A percentile compares a stretch with the other conserved stretches of the same genome.
Evolutionary conservation across 2,797 vertebrate genomes (phyloP).

Genomic region (Platyrinchus mystaceus): DNA sequence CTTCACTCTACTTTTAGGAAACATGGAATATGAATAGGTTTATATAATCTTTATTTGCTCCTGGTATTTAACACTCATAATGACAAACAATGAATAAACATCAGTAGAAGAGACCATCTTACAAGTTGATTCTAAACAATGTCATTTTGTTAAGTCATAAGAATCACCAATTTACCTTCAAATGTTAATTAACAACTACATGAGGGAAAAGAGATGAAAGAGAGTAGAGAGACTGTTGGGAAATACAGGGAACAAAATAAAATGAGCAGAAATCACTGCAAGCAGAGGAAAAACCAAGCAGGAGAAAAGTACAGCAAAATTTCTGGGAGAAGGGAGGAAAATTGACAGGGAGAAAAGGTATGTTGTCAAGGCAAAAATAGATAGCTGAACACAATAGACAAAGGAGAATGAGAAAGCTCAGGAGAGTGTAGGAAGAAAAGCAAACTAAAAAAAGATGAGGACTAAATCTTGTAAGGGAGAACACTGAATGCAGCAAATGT

Average conservation of each 20-base stretch:
- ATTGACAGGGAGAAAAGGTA: background rate
- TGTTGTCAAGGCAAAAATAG: background rate
- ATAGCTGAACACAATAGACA: conserved; percentile 11
- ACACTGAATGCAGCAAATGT: background rate
- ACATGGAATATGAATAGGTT: background rate
- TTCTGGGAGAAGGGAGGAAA: background rate
- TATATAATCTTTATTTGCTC: background rate
- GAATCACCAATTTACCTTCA: background rate
- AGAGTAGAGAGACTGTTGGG: background rate
- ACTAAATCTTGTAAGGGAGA: conserved; percentile 4
- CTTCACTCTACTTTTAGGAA: background rate
- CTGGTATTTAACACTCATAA: background rate
- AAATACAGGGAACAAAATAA: background rate
- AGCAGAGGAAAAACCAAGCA: background rate
- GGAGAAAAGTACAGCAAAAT: background rate
- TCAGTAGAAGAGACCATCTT: background rate
- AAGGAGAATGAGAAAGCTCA: conserved; percentile 36
- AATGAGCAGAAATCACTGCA: background rate
- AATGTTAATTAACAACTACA: background rate
- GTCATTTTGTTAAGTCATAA: background rate
- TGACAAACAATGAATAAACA: background rate
- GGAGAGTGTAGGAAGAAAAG: conserved; percentile 4
- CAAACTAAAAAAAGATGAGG: background rate
- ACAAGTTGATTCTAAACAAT: background rate
- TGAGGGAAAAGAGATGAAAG: background rate